Conservation (phyloP, 2,113 vertebrate species). For the Candoia aspera region DNA sequence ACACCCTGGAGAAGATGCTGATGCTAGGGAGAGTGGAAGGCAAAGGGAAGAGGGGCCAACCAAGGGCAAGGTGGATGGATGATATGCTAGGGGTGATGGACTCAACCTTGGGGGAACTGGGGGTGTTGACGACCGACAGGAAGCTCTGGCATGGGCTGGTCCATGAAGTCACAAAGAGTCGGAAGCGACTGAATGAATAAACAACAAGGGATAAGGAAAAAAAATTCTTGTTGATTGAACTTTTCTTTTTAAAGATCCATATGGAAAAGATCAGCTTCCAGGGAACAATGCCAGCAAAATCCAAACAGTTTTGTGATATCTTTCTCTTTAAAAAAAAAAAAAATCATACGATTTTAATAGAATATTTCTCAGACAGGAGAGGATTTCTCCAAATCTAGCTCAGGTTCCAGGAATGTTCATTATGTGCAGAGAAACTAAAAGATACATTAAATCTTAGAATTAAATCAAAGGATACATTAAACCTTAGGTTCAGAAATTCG, state of each 20-base stretch:
- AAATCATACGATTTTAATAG: background rate
- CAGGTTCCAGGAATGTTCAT: background rate
- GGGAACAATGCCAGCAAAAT: background rate
- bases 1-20: too few relatives aligned
- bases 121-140: too few relatives aligned
- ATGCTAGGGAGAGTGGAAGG: too few relatives aligned
- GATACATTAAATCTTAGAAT: background rate
- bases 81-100: too few relatives aligned
- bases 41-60: too few relatives aligned
- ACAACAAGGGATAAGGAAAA: too few relatives aligned
- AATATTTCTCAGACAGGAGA: background rate
- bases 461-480: background rate
- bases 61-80: too few relatives aligned
- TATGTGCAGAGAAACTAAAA: background rate
- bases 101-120: too few relatives aligned
- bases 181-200: too few relatives aligned
- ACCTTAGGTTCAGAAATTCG: background rate
- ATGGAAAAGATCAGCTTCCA: background rate
- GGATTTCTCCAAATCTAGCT: background rate
- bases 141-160: too few relatives aligned
- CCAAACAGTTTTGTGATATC: background rate
- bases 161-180: too few relatives aligned
- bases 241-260: background rate
- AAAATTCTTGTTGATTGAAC: background rate
- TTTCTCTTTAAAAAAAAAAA: background rate